Percentiles rank a stretch among this genome's conserved stretches.
These are phyloP conservation scores for Bombus affinis DNA, from an alignment of 1,140 invertebrate species.

Conservation along the genomic window DNA sequence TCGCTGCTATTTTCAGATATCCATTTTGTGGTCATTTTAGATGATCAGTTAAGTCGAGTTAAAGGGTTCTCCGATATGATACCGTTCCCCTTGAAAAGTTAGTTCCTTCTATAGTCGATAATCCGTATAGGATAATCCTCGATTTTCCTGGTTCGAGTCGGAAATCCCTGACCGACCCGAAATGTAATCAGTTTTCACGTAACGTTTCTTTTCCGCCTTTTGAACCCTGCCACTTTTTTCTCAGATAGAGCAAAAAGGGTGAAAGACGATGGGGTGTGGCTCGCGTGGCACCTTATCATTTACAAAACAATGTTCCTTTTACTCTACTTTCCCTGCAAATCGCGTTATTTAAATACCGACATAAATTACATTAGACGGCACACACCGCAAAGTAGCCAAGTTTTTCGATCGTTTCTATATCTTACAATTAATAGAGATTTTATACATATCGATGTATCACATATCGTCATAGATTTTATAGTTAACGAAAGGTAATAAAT, in stretches of 20 bases:
- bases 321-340: constrained; percentile 26
- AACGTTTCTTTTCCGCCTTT: constrained; percentile 44
- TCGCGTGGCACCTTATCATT: constrained; percentile 44
- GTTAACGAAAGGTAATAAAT: not conserved
- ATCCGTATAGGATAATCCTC: constrained; percentile 39
- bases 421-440: not conserved
- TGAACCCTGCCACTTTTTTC: not conserved
- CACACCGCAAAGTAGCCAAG: not conserved
- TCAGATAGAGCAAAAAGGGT: constrained; percentile 31
- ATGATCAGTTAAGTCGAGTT: not conserved
- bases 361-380: constrained; percentile 1
- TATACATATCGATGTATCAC: too few relatives aligned
- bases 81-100: not conserved
- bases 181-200: constrained; percentile 48
- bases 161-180: constrained; percentile 14
- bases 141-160: constrained; percentile 28
- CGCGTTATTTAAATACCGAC: not conserved
- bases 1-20: not conserved
- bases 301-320: constrained; percentile 29
- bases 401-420: not conserved
- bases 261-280: constrained; percentile 15
- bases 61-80: not conserved
- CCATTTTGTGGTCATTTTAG: not conserved
- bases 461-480: not conserved
- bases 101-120: constrained; percentile 12